Evolutionary conservation across 2,113 vertebrate species (phyloP).

Genomic region (Raja brachyura): DNA sequence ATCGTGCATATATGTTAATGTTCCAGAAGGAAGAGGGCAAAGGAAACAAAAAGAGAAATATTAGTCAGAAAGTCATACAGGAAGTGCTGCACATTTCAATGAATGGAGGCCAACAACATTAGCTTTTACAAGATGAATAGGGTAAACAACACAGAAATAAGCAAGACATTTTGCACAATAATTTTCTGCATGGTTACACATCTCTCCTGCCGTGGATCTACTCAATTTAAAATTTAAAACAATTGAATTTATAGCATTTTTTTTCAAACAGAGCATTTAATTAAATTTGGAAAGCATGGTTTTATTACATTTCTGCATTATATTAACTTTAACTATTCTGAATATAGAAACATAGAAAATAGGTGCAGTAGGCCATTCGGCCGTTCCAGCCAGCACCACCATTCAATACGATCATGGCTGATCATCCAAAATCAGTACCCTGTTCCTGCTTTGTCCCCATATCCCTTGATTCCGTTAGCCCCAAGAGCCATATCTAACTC

Average conservation of each 20-base stretch:
- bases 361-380: too few relatives aligned
- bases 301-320: neutral
- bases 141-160: conserved; percentile 42
- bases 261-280: neutral
- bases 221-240: conserved; percentile 42
- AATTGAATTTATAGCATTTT: neutral
- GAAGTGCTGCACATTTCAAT: conserved; percentile 44
- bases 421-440: too few relatives aligned
- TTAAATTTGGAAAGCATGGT: neutral
- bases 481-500: too few relatives aligned
- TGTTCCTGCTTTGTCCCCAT: too few relatives aligned
- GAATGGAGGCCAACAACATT: conserved; percentile 47
- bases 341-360: too few relatives aligned
- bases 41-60: conserved; percentile 53
- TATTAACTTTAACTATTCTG: neutral
- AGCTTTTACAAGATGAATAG: conserved; percentile 48
- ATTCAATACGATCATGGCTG: too few relatives aligned
- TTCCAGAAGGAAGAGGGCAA: conserved; percentile 45
- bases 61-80: conserved; percentile 54
- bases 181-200: neutral
- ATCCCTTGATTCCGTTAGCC: too few relatives aligned
- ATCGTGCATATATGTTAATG: conserved; percentile 44
- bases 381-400: too few relatives aligned
- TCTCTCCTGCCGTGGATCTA: neutral
- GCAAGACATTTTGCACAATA: conserved; percentile 38